Percentiles rank a stretch among this genome's conserved stretches.
Evolutionary conservation across 2,888 invertebrate species (phyloP).

Genomic region (Gortyna flavago): DNA sequence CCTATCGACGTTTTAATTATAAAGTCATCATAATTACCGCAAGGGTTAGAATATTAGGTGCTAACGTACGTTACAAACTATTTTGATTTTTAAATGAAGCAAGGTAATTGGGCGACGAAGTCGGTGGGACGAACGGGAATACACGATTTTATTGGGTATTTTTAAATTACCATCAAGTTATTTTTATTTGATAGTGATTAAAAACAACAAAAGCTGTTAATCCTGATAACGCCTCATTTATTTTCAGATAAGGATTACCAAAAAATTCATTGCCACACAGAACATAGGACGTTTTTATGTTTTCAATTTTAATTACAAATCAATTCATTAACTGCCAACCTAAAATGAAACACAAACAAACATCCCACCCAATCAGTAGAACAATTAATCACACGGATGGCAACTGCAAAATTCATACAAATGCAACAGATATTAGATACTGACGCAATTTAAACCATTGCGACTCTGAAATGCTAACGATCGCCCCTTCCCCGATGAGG

Average conservation of each 20-base stretch:
- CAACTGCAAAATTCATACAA: conserved; percentile 20
- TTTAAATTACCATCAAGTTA: background rate
- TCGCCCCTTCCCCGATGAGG: conserved; percentile 36
- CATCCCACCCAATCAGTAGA: background rate
- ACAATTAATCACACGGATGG: conserved; percentile 18
- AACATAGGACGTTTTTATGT: background rate
- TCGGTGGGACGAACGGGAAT: too few relatives aligned
- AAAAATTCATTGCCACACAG: background rate
- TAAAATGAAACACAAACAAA: conserved; percentile 13
- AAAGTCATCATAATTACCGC: conserved; percentile 20
- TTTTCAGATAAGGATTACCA: background rate
- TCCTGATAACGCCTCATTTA: background rate
- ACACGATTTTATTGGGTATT: too few relatives aligned
- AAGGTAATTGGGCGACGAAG: too few relatives aligned
- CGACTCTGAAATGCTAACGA: conserved; percentile 40
- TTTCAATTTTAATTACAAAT: background rate
- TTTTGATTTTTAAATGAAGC: conserved; percentile 1
- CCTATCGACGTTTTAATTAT: conserved; percentile 45
- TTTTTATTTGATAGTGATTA: background rate
- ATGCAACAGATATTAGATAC: conserved; percentile 26
- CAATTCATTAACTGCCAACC: background rate
- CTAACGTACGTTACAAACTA: background rate
- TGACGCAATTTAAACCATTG: conserved; percentile 33
- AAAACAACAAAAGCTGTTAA: background rate
- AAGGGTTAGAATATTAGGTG: conserved; percentile 4